Evolutionary conservation across 2,888 invertebrate species (phyloP).

Genomic region (Chelonus formosanus): DNA sequence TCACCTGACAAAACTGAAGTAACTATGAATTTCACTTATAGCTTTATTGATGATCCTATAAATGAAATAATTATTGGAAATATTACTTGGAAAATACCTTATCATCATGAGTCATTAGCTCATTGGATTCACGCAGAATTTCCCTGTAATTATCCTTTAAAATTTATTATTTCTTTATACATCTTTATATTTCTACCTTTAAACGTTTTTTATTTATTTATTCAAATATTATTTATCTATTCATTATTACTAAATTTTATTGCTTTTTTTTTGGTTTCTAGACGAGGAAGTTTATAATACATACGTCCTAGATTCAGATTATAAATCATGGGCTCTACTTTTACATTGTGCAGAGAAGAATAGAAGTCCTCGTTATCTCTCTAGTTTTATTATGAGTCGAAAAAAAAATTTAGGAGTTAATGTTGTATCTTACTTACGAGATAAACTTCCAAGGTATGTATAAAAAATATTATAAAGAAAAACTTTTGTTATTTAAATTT

Average conservation of each 20-base stretch:
- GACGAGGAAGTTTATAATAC: constrained; percentile 91
- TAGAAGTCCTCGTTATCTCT: constrained; percentile 80
- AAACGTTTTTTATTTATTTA: not conserved
- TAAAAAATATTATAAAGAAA: not conserved
- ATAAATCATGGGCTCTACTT: constrained; percentile 82
- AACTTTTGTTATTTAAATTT: too few relatives aligned
- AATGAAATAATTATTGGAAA: constrained; percentile 83
- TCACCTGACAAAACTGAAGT: constrained; percentile 70
- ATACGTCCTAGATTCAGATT: constrained; percentile 85
- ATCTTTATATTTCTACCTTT: too few relatives aligned
- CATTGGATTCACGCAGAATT: constrained; percentile 90
- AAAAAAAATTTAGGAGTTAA: constrained; percentile 71
- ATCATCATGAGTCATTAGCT: constrained; percentile 70
- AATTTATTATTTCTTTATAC: not conserved
- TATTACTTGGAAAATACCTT: constrained; percentile 84
- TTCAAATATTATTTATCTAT: not conserved
- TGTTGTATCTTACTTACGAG: constrained; percentile 79
- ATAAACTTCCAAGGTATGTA: constrained; percentile 72
- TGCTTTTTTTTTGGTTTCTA: constrained; percentile 54
- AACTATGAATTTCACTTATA: constrained; percentile 90
- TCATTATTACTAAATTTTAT: not conserved
- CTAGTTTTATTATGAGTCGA: constrained; percentile 82
- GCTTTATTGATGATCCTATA: constrained; percentile 83
- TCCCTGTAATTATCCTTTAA: constrained; percentile 70
- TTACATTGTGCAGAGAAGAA: constrained; percentile 88